Conservation (phyloP, 2,797 vertebrate species). For the Scarus forsteni region DNA sequence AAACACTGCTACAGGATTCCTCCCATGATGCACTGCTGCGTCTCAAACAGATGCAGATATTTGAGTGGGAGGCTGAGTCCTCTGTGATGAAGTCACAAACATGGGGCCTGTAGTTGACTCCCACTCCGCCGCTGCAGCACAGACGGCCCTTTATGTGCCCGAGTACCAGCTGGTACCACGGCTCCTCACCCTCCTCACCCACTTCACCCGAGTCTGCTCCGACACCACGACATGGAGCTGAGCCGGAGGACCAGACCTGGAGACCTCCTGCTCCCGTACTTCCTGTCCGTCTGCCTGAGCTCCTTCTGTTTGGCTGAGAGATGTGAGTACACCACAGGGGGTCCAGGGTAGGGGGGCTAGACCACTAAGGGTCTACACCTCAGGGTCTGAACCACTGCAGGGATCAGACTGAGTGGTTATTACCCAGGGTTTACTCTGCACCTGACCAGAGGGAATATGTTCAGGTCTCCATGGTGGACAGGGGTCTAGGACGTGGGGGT, state of each 20-base stretch:
- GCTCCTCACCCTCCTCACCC: constrained; percentile 76
- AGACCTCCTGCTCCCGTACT: constrained; percentile 62
- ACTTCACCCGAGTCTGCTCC: constrained; percentile 77
- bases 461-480: too few relatives aligned
- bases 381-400: too few relatives aligned
- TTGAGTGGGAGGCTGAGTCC: constrained; percentile 82
- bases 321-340: constrained; percentile 76
- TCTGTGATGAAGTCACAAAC: constrained; percentile 86
- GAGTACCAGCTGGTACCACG: constrained; percentile 87
- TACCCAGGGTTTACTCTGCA: too few relatives aligned
- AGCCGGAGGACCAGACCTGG: constrained; percentile 67
- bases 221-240: constrained; percentile 81
- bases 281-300: constrained; percentile 56
- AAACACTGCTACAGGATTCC: constrained; percentile 48
- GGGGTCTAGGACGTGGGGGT: too few relatives aligned
- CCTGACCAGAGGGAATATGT: too few relatives aligned
- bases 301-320: constrained; percentile 70
- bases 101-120: constrained; percentile 83
- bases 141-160: constrained; percentile 84
- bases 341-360: too few relatives aligned
- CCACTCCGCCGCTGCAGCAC: constrained; percentile 81
- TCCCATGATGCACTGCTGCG: constrained; percentile 57
- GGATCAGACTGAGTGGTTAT: too few relatives aligned
- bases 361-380: too few relatives aligned
- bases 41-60: constrained; percentile 84